phyloP scores from a whole-genome alignment of 2,797 vertebrate species.

The Rhinophrynus dorsalis region DNA sequence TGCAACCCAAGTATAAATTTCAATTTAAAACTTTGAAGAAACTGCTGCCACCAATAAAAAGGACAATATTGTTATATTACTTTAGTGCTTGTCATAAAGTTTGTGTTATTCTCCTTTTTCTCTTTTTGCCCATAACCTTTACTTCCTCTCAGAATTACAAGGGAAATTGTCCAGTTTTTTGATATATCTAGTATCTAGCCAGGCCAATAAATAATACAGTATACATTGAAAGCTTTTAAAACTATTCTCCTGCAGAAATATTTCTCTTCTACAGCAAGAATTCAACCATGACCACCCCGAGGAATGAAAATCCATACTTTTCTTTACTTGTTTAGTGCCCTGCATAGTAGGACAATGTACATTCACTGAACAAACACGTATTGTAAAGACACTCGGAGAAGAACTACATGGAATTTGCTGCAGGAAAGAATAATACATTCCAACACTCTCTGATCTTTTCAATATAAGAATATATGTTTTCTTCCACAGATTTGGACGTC shows the following conservation, averaged over 20 bases:
- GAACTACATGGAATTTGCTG: slow-evolving; percentile 31
- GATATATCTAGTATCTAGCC: slow-evolving; percentile 33
- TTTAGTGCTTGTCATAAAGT: not conserved
- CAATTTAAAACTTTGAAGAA: not conserved
- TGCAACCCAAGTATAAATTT: not conserved
- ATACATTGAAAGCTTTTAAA: slow-evolving; percentile 36
- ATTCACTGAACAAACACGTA: slow-evolving; percentile 37
- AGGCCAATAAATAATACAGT: slow-evolving; percentile 40
- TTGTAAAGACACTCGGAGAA: slow-evolving; percentile 34
- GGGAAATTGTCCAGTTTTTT: slow-evolving; percentile 35
- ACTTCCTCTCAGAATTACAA: slow-evolving; percentile 25
- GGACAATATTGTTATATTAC: not conserved
- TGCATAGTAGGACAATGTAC: slow-evolving; percentile 40
- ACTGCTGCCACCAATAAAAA: slow-evolving; percentile 10
- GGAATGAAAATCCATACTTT: slow-evolving; percentile 43
- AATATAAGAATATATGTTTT: slow-evolving; percentile 13
- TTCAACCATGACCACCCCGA: slow-evolving; percentile 42
- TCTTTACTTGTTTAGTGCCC: slow-evolving; percentile 23
- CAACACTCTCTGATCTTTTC: slow-evolving; percentile 32
- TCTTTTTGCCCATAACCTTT: slow-evolving; percentile 13
- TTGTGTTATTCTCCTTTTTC: slow-evolving; percentile 17
- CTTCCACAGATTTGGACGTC: slow-evolving; percentile 21
- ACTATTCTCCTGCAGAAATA: slow-evolving; percentile 40
- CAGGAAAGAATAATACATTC: slow-evolving; percentile 40
- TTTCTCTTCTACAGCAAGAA: slow-evolving; percentile 41